Base-by-base conservation (phyloP, 2,797 vertebrate genomes). In the Falco peregrinus region DNA sequence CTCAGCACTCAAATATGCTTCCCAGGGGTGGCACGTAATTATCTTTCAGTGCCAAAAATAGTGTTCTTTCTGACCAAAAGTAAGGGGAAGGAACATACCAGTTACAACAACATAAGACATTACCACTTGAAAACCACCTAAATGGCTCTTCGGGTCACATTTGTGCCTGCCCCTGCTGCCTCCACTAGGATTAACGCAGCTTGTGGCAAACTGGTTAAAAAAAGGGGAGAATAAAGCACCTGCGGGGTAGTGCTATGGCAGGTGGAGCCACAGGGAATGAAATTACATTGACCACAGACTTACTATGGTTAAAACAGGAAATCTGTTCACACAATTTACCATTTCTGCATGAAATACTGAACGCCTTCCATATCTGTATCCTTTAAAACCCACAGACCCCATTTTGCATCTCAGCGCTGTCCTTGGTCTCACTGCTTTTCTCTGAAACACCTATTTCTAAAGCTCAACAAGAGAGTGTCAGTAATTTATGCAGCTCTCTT, bases 171-270 rank as follows among this genome's bases (percentile, higher is more conserved):
- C 47, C 18, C n/a, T n/a, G 48, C 85, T 57, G n/a, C 35, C 68
- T 76, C 50, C 5, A 1, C 26, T 22, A 79, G 43, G n/a, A 48
- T 92, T 65, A 85, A 85, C 61, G 81, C 29, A 82, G 76, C 37
- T n/a, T 33, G 26, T 28, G n/a, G 53, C 0, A 7, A 92, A 60
- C 81, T 96, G 85, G 90, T 96, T 95, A 92, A 83, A 91, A 81
- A 71, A 92, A 91, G 83, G 83, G 53, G 78, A 96, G 56, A 89
- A 81, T 53, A 48, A 70, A 67, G 50, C 69, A 85, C 81, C 51
- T 75, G 68, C 82, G 94, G 87, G 71, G 85, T 74, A 91, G 85
- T 57, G 67, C 92, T 63, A 73, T 3, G 16, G 28, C 61, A 87
- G 22, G 43, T 24, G 57, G 75, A 81, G 65, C 65, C 37, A 82